Evolutionary conservation across 2,888 invertebrate genomes (phyloP).

Genomic region (Escarpia spicata): DNA sequence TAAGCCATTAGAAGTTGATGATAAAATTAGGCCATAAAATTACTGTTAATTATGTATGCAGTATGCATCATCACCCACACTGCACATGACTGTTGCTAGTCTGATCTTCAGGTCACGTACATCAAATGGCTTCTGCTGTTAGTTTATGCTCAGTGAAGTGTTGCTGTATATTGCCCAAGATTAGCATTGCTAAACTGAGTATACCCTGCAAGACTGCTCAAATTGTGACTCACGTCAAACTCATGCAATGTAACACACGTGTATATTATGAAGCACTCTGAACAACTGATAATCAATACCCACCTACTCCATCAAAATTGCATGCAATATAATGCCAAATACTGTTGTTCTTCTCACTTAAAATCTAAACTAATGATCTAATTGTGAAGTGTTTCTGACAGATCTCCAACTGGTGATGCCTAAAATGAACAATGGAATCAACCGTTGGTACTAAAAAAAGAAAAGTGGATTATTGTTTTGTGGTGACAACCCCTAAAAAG

Average conservation of each 20-base stretch:
- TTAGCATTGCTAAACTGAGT: background rate
- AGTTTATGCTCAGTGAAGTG: background rate
- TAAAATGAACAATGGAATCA: too few relatives aligned
- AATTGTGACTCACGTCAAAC: too few relatives aligned
- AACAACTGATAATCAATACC: too few relatives aligned
- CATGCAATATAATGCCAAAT: too few relatives aligned
- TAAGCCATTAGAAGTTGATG: background rate
- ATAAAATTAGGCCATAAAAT: slow-evolving; percentile 8
- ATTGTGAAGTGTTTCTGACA: too few relatives aligned
- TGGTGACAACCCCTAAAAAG: background rate
- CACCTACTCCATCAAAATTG: too few relatives aligned
- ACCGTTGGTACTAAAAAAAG: too few relatives aligned
- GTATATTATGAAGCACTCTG: too few relatives aligned
- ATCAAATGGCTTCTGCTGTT: background rate
- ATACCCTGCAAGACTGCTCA: background rate
- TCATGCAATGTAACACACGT: too few relatives aligned
- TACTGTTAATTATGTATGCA: background rate
- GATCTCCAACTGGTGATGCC: too few relatives aligned
- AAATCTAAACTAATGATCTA: too few relatives aligned
- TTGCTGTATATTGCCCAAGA: background rate
- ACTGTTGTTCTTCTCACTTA: too few relatives aligned
- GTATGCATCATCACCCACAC: background rate
- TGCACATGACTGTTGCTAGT: background rate
- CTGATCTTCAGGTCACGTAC: slow-evolving; percentile 1
- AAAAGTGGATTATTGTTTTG: background rate